Evolutionary conservation across 2,797 vertebrate species (phyloP).

Genomic region (Cheracebus regulus): DNA sequence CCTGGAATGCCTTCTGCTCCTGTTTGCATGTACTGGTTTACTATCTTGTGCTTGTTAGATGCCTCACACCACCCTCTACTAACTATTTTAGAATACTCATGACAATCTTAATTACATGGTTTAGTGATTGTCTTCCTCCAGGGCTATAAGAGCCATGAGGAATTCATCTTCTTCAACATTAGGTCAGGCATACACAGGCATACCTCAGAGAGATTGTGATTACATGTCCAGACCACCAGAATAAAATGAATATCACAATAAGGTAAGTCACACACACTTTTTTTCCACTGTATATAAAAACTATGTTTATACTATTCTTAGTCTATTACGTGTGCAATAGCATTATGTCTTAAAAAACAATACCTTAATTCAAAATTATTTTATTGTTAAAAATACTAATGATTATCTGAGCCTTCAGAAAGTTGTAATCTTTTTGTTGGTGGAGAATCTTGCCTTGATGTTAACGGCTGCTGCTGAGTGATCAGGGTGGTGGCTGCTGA

Average conservation of each 20-base stretch:
- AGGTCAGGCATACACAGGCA: background rate
- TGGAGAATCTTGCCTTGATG: no score
- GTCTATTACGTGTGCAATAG: no score
- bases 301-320: no score
- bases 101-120: background rate
- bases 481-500: no score
- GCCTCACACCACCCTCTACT: background rate
- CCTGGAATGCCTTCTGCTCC: background rate
- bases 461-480: no score
- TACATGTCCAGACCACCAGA: background rate
- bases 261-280: background rate
- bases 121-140: background rate
- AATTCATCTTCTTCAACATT: background rate
- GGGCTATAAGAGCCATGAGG: background rate
- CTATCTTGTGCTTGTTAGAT: background rate
- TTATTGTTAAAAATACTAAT: no score
- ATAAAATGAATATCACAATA: background rate
- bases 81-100: background rate
- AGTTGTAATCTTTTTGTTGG: no score
- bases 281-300: background rate
- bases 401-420: no score
- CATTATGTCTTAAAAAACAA: no score
- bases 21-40: background rate
- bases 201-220: background rate
- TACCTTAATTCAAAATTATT: no score